phyloP scores from a whole-genome alignment of 1,140 invertebrate genomes.

The Heliconius congener region DNA sequence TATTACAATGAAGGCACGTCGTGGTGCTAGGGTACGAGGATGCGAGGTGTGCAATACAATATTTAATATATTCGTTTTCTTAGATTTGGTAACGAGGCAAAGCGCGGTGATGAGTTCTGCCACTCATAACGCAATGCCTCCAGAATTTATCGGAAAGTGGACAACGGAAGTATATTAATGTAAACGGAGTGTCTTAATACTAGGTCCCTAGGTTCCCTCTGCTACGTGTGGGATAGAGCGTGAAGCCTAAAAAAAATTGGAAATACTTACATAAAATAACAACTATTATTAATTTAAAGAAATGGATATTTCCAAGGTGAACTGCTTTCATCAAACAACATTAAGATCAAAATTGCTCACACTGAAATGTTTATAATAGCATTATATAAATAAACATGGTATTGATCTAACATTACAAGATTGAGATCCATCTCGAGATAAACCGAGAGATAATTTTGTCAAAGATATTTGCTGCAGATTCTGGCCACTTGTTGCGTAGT shows the following conservation, averaged over 20 bases:
- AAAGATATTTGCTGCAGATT: neutral
- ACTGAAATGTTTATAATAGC: constrained; percentile 1
- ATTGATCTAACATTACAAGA: constrained; percentile 6
- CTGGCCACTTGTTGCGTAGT: neutral
- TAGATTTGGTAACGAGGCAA: too few species aligned
- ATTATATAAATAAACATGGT: neutral
- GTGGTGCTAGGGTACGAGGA: too few species aligned
- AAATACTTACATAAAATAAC: neutral
- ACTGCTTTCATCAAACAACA: constrained; percentile 1
- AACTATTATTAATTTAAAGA: neutral
- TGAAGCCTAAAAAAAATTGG: neutral
- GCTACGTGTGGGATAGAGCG: neutral
- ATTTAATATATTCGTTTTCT: too few species aligned
- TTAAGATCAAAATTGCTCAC: neutral
- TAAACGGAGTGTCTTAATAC: neutral
- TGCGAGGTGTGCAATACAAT: too few species aligned
- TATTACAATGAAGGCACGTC: too few species aligned
- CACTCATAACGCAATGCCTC: too few species aligned
- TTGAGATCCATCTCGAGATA: constrained; percentile 8
- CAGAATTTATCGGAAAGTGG: too few species aligned
- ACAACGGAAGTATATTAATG: too few species aligned
- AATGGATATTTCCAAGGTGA: constrained; percentile 1
- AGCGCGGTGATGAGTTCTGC: too few species aligned
- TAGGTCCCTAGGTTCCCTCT: too few species aligned
- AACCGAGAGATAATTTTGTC: neutral